Evolutionary conservation across 2,797 vertebrate species (phyloP), one percentile per base, ranked within the genome.

Genomic region (Gymnocypris eckloni): DNA sequence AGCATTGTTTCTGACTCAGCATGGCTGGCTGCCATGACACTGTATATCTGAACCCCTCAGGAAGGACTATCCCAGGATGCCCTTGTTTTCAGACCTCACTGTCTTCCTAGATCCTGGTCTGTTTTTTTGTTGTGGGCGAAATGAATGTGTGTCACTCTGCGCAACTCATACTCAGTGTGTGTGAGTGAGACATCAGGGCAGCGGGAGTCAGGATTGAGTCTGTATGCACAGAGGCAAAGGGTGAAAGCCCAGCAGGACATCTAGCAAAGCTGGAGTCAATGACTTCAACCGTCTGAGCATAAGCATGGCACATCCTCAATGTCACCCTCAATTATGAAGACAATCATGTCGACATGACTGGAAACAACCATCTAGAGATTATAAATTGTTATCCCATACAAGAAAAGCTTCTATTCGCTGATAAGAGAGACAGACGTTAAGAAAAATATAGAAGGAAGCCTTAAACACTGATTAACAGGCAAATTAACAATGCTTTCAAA

Each of bases 201-300:
- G 18, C 9, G 12, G 20, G 76, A 66, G 45, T 73, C 39, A 73
- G 45, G 50, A 43, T 66, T 37, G 45, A 84, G 82, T 87, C 67
- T 73, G 56, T 41, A 15, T 83, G 73, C 37, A 77, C 37, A 25
- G 67, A 73, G 73, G 33, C 41, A 78, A 66, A 76, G 82, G 33
- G 59, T 59, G 77, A 80, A 33, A 54, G n/a, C 41, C 37, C 52
- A 71, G n/a, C 71, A 69, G 86, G 59, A 56, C 22, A 43, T 64
- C 72, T 79, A 85, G 56, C 72, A 61, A 83, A 84, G 50, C 64
- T 81, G 76, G 25, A 81, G 56, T 75, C 76, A 70, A 37, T 86
- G 81, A 56, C 67, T 86, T 82, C 43, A 86, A 43, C 33, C 5
- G 13, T 56, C 83, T 79, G 71, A 86, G 25, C 70, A 79, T 79